phyloP scores from a whole-genome alignment of 1,140 invertebrate genomes.

The Marisa cornuarietis region DNA sequence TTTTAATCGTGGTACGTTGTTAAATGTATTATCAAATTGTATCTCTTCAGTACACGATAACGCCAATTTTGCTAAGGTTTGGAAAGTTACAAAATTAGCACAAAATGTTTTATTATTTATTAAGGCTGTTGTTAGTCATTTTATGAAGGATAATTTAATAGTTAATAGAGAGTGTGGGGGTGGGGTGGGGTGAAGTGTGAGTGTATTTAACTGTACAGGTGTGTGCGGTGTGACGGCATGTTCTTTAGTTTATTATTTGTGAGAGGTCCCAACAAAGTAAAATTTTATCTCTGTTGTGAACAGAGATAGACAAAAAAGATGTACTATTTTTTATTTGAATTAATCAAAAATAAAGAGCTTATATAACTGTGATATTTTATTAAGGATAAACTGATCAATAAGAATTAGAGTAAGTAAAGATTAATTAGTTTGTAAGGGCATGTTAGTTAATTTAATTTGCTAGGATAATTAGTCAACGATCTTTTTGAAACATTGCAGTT shows the following conservation, averaged over 20 bases:
- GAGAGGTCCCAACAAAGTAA: too few relatives aligned
- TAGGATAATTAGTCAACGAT: background rate
- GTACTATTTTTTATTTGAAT: background rate
- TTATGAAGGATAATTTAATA: too few relatives aligned
- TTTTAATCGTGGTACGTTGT: too few relatives aligned
- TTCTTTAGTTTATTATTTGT: too few relatives aligned
- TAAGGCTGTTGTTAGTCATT: background rate
- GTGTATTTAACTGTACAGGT: too few relatives aligned
- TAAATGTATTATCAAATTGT: background rate
- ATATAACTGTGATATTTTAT: background rate
- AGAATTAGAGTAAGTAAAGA: background rate
- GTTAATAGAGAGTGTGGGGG: too few relatives aligned
- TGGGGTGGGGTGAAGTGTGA: too few relatives aligned
- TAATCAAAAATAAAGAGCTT: background rate
- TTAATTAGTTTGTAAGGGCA: too few relatives aligned
- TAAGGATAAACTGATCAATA: background rate
- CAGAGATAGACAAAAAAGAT: background rate
- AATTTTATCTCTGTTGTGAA: background rate
- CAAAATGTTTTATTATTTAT: background rate
- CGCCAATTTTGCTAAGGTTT: background rate
- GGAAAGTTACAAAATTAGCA: background rate
- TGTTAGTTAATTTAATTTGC: too few relatives aligned
- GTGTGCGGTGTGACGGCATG: too few relatives aligned
- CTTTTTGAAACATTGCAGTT: constrained; percentile 12
- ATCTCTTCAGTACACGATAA: background rate